phyloP scores from a whole-genome alignment of 2,113 vertebrate genomes.

The Campylomormyrus numenius region DNA sequence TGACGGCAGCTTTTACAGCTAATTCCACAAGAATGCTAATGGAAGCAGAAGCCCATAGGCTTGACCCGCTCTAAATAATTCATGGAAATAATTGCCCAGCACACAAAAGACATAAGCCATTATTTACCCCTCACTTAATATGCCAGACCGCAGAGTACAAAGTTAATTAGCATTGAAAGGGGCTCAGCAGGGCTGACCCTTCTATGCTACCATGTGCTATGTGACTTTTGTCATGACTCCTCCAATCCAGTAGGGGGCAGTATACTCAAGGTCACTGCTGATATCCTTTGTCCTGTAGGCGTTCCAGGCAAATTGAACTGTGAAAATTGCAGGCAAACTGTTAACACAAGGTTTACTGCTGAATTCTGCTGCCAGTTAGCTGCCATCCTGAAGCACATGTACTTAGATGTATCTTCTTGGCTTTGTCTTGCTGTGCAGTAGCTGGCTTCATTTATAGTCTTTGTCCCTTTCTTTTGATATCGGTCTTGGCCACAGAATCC shows the following conservation, averaged over 20 bases:
- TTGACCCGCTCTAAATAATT: conserved; percentile 1
- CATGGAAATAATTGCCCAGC: not conserved
- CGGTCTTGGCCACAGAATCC: not conserved
- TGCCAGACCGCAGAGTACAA: not conserved
- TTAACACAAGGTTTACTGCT: not conserved
- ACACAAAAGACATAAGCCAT: not conserved
- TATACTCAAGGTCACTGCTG: not conserved
- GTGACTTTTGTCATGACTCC: not conserved
- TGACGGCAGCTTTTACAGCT: not conserved
- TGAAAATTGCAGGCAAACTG: not conserved
- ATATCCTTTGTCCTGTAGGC: not conserved
- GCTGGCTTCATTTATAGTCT: not conserved
- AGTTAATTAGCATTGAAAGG: not conserved
- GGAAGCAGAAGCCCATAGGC: not conserved
- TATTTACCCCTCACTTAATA: conserved; percentile 11
- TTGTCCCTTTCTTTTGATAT: not conserved
- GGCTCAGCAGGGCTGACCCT: not conserved
- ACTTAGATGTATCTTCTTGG: not conserved
- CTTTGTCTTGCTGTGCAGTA: not conserved
- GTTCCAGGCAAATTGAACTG: not conserved
- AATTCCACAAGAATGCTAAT: conserved; percentile 5
- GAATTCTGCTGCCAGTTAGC: not conserved
- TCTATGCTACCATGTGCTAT: not conserved
- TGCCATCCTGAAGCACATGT: not conserved
- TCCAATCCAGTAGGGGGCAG: not conserved